Evolutionary conservation across 2,797 vertebrate genomes (phyloP), one percentile per base, ranked within the genome.

Genomic region (Poecile montanus): DNA sequence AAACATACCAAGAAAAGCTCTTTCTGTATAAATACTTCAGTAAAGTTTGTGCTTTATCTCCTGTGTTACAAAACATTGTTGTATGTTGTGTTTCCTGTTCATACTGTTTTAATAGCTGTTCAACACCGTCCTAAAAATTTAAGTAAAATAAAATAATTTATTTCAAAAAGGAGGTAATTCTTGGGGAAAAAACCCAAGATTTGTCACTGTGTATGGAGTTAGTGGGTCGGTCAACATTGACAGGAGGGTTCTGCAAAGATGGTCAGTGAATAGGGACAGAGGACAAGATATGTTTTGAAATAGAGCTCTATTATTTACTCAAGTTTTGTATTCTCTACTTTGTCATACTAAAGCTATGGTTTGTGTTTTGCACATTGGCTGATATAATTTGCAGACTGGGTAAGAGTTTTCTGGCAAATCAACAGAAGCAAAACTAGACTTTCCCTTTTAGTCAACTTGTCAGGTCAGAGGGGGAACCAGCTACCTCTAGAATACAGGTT

Each of bases 161-260:
- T 85, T 83, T 86, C 15, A 85, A 53, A 62, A 83, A 38, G 16
- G 32, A 67, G 23, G 14, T 6, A 26, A 1, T 76, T 70, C 74
- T 72, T 8, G 6, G 5, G 3, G 2, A n/a, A 62, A 81, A 70
- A 20, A 8, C 32, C 16, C 0, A 0, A 61, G 12, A 14, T 56
- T 84, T 70, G 18, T 65, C 42, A 32, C 68, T 50, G 10, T 54
- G 4, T 56, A 36, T 25, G 60, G 62, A 90, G 27, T 81, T 38
- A 65, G 47, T 72, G 51, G n/a, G 27, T 75, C 23, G 62, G 72
- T 56, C 51, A 68, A 67, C 4, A 53, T 84, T 56, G 66, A 45
- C 26, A 51, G 44, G 25, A 81, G 68, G 14, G 27, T 57, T 92
- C 72, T 94, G 29, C 61, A 74, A 47, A 89, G 53, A 47, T 67